Base-by-base conservation (phyloP, 2,797 vertebrate species). In the Phyllotis vaccarum region DNA sequence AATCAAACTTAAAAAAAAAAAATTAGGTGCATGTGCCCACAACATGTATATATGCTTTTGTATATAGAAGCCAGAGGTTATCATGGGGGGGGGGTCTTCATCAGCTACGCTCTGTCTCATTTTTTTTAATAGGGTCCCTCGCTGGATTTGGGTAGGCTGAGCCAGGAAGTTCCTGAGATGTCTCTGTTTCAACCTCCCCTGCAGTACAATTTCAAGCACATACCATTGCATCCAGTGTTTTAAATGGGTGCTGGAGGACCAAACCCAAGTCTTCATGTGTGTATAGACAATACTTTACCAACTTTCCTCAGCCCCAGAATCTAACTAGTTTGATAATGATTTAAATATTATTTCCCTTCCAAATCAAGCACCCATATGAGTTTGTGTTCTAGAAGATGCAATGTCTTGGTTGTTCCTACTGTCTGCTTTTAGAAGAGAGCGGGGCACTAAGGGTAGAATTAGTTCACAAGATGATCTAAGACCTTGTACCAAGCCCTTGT, bases 381-480 rank as follows among this genome's bases (percentile, higher is more conserved):
- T 52, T 31, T 0, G 1, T 16, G 6, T 81, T 72, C 22, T 2
- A 7, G 52, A 13, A 82, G 68, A n/a, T 7, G 0, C 2, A 0
- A 7, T 6, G 3, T 29, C 19, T 85, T 40, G 19, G 86, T 22
- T 70, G 21, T 19, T 11, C 0, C 76, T 40, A 0, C 1, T 3
- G 4, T 56, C 64, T 70, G 14, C 58, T 8, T 82, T 24, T 54
- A 37, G 66, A 5, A 21, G 43, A 58, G 2, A 43, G 2, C 3
- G 12, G 34, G 75, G 19, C 40, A 74, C 70, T 34, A 3, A 78
- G 46, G n/a, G 27, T 49, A 43, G 43, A 75, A 68, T 17, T 17
- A n/a, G 37, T 81, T 60, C 27, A 27, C n/a, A 85, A 54, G n/a
- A 3, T 74, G 68, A 52, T 72, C 43, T 93, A 76, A 95, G 66